Evolutionary conservation across 2,888 invertebrate species (phyloP), one percentile per base, ranked within the genome.

Genomic region (Congeria kusceri): DNA sequence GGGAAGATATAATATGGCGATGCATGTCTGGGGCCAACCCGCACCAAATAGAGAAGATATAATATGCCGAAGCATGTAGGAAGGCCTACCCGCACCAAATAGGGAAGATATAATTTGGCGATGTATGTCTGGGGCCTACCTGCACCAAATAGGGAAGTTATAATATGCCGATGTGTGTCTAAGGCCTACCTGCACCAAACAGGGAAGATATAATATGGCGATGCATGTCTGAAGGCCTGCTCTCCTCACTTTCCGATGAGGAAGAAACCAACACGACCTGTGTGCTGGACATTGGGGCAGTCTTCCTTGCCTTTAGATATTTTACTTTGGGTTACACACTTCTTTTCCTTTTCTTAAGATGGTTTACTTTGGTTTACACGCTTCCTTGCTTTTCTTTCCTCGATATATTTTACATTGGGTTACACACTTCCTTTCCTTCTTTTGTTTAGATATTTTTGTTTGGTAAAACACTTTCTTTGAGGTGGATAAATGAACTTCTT

Each of bases 151-250:
- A n/a, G n/a, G n/a, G n/a, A n/a, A n/a, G n/a, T n/a, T n/a, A n/a
- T n/a, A n/a, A n/a, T n/a, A n/a, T n/a, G n/a, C n/a, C n/a, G n/a
- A n/a, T n/a, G n/a, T n/a, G n/a, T n/a, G n/a, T n/a, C n/a, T n/a
- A n/a, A n/a, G n/a, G n/a, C n/a, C 65, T 75, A 80, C 83, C 83
- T 83, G 83, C 83, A 61, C 83, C 83, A 46, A 83, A 83, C 27
- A 83, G 63, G 5, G 83, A 83, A 27, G 83, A 83, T 46, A 83
- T 83, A 28, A 83, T 63, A 63, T 83, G 83, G 9, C 79, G 70
- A 59, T 83, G 83, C 83, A 83, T 83, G 65, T 83, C 79, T 20
- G 83, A 76, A 7, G 83, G 83, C 46, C 79, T 79, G 44, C 77
- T 83, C 57, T 83, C 83, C 63, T 83, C 83, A 57, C 62, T 66